Base-by-base conservation (phyloP, 2,888 invertebrate species). In the Asteroscopus sphinx region DNA sequence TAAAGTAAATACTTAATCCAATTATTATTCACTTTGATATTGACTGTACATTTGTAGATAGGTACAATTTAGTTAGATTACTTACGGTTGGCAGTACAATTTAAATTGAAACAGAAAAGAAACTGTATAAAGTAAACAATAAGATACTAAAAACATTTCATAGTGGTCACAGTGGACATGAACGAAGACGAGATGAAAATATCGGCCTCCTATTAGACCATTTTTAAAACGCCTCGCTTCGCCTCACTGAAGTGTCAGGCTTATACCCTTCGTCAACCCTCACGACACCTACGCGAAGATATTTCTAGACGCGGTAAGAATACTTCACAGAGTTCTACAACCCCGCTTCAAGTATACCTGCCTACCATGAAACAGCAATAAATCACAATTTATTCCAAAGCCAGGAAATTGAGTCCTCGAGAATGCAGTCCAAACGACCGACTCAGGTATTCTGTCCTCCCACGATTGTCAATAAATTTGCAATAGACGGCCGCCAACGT, bases 401-500 rank as follows among this genome's bases (percentile, higher is more conserved):
- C 16, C 33, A 39, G 49, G 36, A 63, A 59, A 64, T 52, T 58
- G 54, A 49, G 59, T 62, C 48, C 59, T 68, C 39, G 42, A 55
- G 61, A 73, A 59, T 52, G 66, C 60, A 71, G 25, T 45, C 25
- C 52, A 42, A 65, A 66, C 71, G 53, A 60, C 39, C 46, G 26
- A 30, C 39, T 54, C 48, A 60, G 57, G 57, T 70, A 67, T 58
- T 52, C 49, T 33, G 46, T 45, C 39, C 40, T 55, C 53, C 48
- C 21, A 33, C 60, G 40, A 55, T 57, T 62, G 73, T 65, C 76
- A 73, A 73, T 75, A 75, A 73, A 57, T 69, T 63, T 32, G 45
- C 57, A 49, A 75, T 73, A 58, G 62, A 47, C 61, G 58, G 58
- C 62, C 55, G 44, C 49, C 57, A 49, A 66, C 59, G 48, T 42